These are phyloP conservation scores for Hemicrepidius hirtus DNA, from an alignment of 2,888 invertebrate genomes.

Conservation along the genomic window DNA sequence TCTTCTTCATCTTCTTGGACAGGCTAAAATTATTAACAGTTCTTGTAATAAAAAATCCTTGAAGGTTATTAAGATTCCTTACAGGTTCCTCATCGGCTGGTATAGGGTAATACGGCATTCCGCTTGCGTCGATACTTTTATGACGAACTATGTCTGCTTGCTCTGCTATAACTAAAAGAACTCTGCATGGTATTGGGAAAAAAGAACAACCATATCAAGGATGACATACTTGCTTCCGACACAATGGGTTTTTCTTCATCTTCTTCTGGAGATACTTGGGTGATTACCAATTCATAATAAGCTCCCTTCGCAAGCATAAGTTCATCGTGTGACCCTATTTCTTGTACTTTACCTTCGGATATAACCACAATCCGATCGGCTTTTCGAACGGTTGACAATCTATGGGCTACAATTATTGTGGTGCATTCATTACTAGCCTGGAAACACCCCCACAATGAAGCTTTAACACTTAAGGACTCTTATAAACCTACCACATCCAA, in stretches of 20 bases:
- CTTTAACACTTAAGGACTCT: not conserved
- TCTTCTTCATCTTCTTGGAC: not conserved
- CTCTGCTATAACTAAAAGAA: conserved; percentile 3
- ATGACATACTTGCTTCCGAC: not conserved
- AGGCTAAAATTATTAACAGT: conserved; percentile 14
- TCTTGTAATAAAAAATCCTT: not conserved
- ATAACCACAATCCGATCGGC: conserved; percentile 85
- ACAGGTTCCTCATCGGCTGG: conserved; percentile 3
- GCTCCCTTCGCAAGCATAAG: conserved; percentile 79
- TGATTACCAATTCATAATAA: conserved; percentile 82
- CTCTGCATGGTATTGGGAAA: too few species aligned
- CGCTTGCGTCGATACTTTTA: conserved; percentile 24
- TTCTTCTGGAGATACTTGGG: conserved; percentile 72
- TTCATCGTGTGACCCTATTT: conserved; percentile 82
- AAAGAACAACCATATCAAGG: too few species aligned
- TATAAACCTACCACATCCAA: conserved; percentile 77
- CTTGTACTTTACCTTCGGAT: conserved; percentile 80
- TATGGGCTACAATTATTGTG: conserved; percentile 86
- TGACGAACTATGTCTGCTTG: conserved; percentile 15
- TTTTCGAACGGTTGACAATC: conserved; percentile 83
- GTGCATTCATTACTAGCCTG: conserved; percentile 84
- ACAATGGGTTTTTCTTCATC: not conserved
- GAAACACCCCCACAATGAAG: not conserved
- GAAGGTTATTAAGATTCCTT: not conserved
- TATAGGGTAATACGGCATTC: not conserved